These are phyloP conservation scores for Hartigia nigra DNA, from an alignment of 2,888 invertebrate species.

Conservation along the genomic window DNA sequence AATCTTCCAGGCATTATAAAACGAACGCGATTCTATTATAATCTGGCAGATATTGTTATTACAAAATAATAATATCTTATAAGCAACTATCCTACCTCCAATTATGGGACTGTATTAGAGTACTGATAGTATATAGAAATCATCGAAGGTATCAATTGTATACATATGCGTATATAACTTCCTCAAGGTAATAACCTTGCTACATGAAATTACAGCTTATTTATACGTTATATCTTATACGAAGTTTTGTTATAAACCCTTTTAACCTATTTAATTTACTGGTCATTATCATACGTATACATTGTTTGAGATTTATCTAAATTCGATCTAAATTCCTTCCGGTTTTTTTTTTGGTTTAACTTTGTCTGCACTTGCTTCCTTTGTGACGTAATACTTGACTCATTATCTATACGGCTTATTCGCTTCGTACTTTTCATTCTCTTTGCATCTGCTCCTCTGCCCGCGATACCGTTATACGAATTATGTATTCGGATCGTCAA, in stretches of 20 bases:
- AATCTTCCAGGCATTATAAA: not conserved
- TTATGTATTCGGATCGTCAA: slow-evolving; percentile 26
- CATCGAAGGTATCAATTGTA: not conserved
- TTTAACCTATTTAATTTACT: not conserved
- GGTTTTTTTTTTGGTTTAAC: not conserved
- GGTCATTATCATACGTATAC: not conserved
- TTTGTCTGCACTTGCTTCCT: not conserved
- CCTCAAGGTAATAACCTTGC: not conserved
- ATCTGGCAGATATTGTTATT: not conserved
- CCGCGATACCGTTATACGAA: slow-evolving; percentile 26
- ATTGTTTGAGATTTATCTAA: not conserved
- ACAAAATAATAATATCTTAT: not conserved
- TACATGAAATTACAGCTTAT: not conserved
- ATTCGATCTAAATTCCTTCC: not conserved
- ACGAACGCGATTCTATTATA: not conserved
- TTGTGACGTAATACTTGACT: not conserved
- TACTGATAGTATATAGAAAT: not conserved
- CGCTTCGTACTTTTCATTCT: not conserved
- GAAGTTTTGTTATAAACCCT: not conserved
- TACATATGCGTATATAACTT: not conserved
- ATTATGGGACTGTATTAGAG: not conserved
- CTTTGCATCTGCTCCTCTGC: slow-evolving; percentile 6
- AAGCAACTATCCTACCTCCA: not conserved
- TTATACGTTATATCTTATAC: not conserved
- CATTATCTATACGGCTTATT: not conserved